phyloP scores from a whole-genome alignment of 2,113 vertebrate genomes.

The Litocranius walleri region DNA sequence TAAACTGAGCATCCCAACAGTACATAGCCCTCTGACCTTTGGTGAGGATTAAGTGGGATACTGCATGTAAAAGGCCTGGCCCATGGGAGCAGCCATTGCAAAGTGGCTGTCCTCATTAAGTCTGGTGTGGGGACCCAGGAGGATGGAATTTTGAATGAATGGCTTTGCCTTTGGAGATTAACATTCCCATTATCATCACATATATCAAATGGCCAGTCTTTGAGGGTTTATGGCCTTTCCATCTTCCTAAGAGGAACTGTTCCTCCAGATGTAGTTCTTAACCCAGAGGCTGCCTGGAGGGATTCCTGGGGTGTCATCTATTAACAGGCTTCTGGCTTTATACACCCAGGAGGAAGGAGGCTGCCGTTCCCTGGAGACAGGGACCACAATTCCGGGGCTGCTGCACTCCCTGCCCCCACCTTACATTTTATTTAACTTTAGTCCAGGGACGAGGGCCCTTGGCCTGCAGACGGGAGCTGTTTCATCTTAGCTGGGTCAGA shows the following conservation, averaged over 20 bases:
- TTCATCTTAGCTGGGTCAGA: conserved; percentile 68
- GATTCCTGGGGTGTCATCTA: conserved; percentile 16
- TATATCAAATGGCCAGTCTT: conserved; percentile 64
- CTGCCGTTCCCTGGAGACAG: accelerated
- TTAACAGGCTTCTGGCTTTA: neutral
- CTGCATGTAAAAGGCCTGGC: neutral
- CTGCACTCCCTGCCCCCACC: neutral
- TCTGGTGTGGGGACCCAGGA: conserved; percentile 47
- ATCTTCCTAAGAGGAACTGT: conserved; percentile 38
- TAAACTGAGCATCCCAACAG: neutral
- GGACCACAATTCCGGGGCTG: neutral
- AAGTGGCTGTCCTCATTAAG: neutral
- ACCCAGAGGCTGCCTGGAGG: conserved; percentile 41
- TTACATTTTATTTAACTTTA: conserved; percentile 38
- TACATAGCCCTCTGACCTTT: neutral
- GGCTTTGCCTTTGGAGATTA: conserved; percentile 59
- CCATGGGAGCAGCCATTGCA: neutral
- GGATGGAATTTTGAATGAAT: conserved; percentile 51
- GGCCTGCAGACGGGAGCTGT: conserved; percentile 48
- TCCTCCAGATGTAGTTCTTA: conserved; percentile 55
- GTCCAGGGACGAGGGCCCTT: neutral
- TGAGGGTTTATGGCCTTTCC: conserved; percentile 60
- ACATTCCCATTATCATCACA: conserved; percentile 54
- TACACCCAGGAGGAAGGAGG: neutral
- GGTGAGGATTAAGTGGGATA: neutral